Evolutionary conservation across 2,113 vertebrate species (phyloP), one percentile per base, ranked within the genome.

Genomic region (Ptilonorhynchus violaceus): DNA sequence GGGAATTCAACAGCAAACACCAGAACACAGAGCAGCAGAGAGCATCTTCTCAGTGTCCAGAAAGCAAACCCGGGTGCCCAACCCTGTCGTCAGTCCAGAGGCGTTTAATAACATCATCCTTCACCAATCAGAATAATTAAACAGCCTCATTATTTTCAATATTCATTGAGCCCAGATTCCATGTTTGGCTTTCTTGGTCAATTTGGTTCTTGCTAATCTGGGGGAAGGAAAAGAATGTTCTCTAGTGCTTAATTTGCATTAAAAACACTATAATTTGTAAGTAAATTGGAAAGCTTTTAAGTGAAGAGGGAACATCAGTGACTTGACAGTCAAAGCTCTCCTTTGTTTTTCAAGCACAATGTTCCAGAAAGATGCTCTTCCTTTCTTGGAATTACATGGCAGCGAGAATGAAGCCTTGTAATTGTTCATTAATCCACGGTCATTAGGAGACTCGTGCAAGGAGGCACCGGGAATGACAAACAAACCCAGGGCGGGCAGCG

Each of bases 71-170:
- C 82, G 8, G 31, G 72, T 53, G 88, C 67, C 88, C 62, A 87
- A 55, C 55, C 69, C 83, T 89, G 81, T 53, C 95, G 82, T 94
- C 90, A 88, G 75, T 89, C 93, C 91, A 52, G 86, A 94, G 88
- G 81, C 85, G 0, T 95, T 88, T 78, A 92, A 92, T 93, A 89
- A 88, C 84, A 75, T 92, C 83, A 35, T 79, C 93, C 85, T 77
- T 94, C 96, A 89, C 96, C 95, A 97, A 93, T 97, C 94, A 82
- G 95, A 96, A 96, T 97, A 97, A 97, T 97, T 97, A 97, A 97
- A 81, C 84, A 94, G 92, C 46, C 88, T 93, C 81, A 68, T 96
- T 97, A 94, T 95, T 97, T 97, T 67, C 89, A 94, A 97, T 96
- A 95, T 94, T 92, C 97, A 93, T 79, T 22, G 66, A 31, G 68